Percentiles rank a stretch among this genome's conserved stretches.
Evolutionary conservation across 2,888 invertebrate genomes (phyloP).

Genomic region (Volucella zonaria): DNA sequence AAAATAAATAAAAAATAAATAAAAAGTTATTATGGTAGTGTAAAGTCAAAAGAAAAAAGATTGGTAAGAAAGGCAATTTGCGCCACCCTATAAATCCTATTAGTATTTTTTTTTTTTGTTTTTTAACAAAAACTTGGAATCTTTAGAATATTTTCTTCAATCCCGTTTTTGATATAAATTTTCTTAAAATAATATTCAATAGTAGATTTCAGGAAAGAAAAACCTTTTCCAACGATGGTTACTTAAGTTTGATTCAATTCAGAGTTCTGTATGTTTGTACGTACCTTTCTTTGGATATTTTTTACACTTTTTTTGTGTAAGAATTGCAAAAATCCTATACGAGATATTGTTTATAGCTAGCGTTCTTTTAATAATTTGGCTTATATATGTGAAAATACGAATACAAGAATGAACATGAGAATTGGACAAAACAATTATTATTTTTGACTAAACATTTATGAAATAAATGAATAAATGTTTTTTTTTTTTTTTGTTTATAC

Average conservation of each 20-base stretch:
- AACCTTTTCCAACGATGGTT: slow-evolving; percentile 21
- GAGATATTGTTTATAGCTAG: slow-evolving; percentile 11
- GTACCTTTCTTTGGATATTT: slow-evolving; percentile 59
- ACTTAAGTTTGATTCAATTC: background rate
- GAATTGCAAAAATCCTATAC: slow-evolving; percentile 20
- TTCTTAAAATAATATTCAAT: slow-evolving; percentile 1
- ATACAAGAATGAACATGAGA: slow-evolving; percentile 70
- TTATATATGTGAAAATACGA: slow-evolving; percentile 48
- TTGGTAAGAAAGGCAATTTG: background rate
- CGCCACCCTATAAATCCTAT: slow-evolving; percentile 2
- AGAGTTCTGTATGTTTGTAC: slow-evolving; percentile 38
- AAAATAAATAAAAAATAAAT: slow-evolving; percentile 1
- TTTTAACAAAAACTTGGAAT: too few relatives aligned
- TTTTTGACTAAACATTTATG: slow-evolving; percentile 65
- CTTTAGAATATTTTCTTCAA: background rate
- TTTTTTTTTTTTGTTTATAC: slow-evolving; percentile 5
- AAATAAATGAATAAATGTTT: slow-evolving; percentile 32
- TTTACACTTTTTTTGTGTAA: slow-evolving; percentile 12
- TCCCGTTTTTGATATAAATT: background rate
- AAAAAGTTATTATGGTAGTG: slow-evolving; percentile 7
- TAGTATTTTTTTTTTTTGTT: slow-evolving; percentile 16
- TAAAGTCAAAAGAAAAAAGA: slow-evolving; percentile 27
- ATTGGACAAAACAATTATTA: slow-evolving; percentile 58
- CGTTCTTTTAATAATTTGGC: slow-evolving; percentile 19
- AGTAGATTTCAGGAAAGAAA: background rate